phyloP scores from a whole-genome alignment of 2,113 vertebrate genomes.

The Orycteropus afer region DNA sequence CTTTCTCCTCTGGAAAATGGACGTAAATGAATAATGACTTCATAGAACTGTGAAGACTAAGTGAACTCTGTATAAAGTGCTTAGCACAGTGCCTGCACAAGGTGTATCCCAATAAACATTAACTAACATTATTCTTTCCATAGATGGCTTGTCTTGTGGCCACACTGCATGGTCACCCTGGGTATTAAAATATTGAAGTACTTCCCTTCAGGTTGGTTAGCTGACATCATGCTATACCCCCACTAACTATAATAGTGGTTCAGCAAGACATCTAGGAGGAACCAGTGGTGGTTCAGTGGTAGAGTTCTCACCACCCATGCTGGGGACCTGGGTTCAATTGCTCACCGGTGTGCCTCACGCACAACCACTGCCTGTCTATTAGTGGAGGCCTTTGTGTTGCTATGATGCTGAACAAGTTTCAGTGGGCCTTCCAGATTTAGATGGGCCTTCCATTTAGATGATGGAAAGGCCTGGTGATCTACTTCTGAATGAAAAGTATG shows the following conservation, averaged over 20 bases:
- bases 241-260: background rate
- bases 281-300: background rate
- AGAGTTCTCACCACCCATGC: background rate
- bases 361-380: too few species aligned
- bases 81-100: background rate
- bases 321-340: background rate
- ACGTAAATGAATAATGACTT: background rate
- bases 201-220: background rate
- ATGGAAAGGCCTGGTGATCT: background rate
- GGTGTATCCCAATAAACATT: background rate
- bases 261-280: background rate
- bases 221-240: background rate
- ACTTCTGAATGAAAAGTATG: background rate
- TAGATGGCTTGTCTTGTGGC: background rate
- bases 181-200: background rate
- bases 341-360: background rate
- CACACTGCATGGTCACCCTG: background rate
- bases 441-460: too few species aligned
- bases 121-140: background rate
- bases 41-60: background rate
- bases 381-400: background rate
- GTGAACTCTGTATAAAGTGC: background rate
- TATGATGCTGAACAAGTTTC: background rate
- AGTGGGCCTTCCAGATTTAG: background rate
- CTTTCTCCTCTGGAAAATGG: conserved; percentile 37